phyloP scores from a whole-genome alignment of 2,888 invertebrate genomes.

The Erpobdella octoculata region DNA sequence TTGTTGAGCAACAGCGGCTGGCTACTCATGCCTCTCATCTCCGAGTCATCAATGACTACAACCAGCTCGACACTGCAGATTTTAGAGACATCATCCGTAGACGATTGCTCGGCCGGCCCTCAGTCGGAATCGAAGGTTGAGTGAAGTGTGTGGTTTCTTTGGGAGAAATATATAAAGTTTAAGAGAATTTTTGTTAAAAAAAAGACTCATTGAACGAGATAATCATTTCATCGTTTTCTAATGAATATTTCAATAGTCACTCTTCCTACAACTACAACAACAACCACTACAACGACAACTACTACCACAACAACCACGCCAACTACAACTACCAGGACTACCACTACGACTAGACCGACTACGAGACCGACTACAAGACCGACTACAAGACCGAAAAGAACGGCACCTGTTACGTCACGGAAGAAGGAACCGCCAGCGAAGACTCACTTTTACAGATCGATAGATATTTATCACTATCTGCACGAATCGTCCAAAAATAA shows the following conservation, averaged over 20 bases:
- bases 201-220: background rate
- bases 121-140: background rate
- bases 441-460: background rate
- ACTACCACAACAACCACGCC: background rate
- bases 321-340: background rate
- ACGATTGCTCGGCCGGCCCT: background rate
- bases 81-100: background rate
- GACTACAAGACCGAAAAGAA: slow-evolving; percentile 20
- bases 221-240: background rate
- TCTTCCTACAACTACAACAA: background rate
- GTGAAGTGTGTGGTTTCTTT: background rate
- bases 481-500: background rate
- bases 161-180: too few relatives aligned
- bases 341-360: slow-evolving; percentile 18
- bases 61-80: background rate
- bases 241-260: background rate
- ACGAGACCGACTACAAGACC: slow-evolving; percentile 18
- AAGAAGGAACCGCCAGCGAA: background rate
- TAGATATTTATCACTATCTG: background rate
- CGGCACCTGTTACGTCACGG: slow-evolving; percentile 8
- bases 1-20: slow-evolving; percentile 26
- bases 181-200: background rate
- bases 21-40: background rate
- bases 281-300: background rate
- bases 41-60: background rate